Conservation (phyloP, 2,888 invertebrate species). For the Melinopterus prodromus region DNA sequence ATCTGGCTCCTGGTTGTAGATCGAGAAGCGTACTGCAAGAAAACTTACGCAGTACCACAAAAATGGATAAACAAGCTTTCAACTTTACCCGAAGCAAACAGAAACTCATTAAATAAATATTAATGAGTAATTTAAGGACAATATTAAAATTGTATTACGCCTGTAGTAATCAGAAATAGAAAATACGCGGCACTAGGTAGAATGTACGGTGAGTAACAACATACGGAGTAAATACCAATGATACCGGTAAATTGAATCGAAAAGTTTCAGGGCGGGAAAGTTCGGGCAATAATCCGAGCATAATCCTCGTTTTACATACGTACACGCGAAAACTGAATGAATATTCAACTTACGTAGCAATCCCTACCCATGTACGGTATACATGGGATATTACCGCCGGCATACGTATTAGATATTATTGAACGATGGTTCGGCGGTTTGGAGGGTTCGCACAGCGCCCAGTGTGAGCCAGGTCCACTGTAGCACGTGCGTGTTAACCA, state of each 20-base stretch:
- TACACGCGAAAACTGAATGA: conserved; percentile 19
- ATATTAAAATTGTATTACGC: neutral
- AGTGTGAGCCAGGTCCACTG: conserved; percentile 54
- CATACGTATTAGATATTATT: conserved; percentile 39
- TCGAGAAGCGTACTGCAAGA: too few species aligned
- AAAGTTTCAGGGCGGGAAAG: neutral
- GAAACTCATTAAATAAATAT: too few species aligned
- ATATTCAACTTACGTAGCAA: conserved; percentile 30
- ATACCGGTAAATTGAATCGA: neutral
- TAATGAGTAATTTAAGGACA: neutral
- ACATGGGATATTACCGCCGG: conserved; percentile 31
- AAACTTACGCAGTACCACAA: too few species aligned
- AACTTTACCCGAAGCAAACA: too few species aligned
- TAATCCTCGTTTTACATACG: conserved; percentile 26
- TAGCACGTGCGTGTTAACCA: conserved; percentile 59
- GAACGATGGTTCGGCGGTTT: conserved; percentile 37
- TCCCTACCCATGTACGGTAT: conserved; percentile 25
- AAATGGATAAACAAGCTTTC: too few species aligned
- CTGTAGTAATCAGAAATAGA: neutral
- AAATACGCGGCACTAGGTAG: neutral
- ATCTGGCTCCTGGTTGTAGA: too few species aligned
- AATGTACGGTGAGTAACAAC: neutral
- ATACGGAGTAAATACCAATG: neutral
- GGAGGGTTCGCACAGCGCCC: conserved; percentile 42
- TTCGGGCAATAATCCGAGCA: conserved; percentile 5